phyloP scores from a whole-genome alignment of 2,888 invertebrate genomes.

The Theristus sp. region DNA sequence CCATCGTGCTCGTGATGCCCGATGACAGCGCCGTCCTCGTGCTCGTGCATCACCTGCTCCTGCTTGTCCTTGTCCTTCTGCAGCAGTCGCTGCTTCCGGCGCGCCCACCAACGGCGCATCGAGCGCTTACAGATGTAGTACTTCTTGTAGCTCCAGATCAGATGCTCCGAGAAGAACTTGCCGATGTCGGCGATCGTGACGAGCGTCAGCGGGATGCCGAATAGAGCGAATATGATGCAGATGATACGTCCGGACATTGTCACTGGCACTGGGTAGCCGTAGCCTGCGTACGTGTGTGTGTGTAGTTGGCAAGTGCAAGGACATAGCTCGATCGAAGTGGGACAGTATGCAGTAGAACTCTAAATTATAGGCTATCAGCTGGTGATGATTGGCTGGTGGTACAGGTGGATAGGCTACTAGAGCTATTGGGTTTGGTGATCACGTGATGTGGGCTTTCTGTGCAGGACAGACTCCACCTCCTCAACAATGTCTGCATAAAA shows the following conservation, averaged over 20 bases:
- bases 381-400: too few species aligned
- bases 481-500: too few species aligned
- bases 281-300: constrained; percentile 8
- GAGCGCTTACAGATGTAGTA: constrained; percentile 20
- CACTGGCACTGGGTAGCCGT: constrained; percentile 28
- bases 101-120: constrained; percentile 5
- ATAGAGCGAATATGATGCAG: constrained; percentile 25
- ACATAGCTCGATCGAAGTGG: neutral
- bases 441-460: too few species aligned
- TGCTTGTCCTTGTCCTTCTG: neutral
- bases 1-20: neutral
- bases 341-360: too few species aligned
- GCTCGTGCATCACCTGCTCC: too few species aligned
- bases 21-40: neutral
- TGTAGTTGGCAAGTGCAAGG: neutral
- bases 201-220: constrained; percentile 28
- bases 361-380: too few species aligned
- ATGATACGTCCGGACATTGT: constrained; percentile 21
- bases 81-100: constrained; percentile 2
- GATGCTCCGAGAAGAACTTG: constrained; percentile 26
- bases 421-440: too few species aligned
- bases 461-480: too few species aligned
- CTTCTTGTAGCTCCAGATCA: constrained; percentile 26
- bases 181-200: constrained; percentile 13
- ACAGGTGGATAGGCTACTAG: too few species aligned